These are phyloP conservation scores for Sebastes trivittatus DNA, from an alignment of 2,797 vertebrate species.

Conservation along the genomic window DNA sequence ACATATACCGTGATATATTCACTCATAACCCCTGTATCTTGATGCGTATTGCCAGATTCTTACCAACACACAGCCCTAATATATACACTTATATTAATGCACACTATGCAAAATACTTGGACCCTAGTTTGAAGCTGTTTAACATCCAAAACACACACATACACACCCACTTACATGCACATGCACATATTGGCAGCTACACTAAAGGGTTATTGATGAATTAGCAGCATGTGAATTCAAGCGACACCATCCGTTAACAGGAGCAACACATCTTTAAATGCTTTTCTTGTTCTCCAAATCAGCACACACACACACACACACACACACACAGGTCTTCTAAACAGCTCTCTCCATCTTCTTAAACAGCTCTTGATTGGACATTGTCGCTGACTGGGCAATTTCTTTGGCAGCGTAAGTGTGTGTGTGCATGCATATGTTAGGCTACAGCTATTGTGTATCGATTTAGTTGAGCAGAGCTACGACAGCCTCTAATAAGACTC, in stretches of 20 bases:
- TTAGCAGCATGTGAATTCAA: conserved; percentile 51
- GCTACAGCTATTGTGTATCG: conserved; percentile 55
- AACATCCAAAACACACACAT: neutral
- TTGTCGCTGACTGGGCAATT: conserved; percentile 65
- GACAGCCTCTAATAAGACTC: conserved; percentile 55
- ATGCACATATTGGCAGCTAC: conserved; percentile 3
- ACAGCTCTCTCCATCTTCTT: conserved; percentile 56
- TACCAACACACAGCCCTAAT: no score
- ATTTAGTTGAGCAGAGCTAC: conserved; percentile 63
- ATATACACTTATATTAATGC: no score
- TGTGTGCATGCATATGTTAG: conserved; percentile 29
- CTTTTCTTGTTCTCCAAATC: conserved; percentile 39
- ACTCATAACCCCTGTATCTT: rapidly evolving
- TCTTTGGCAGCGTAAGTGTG: neutral
- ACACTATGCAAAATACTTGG: neutral
- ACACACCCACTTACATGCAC: neutral
- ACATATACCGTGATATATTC: no score
- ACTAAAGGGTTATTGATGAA: conserved; percentile 64
- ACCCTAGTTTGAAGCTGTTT: neutral
- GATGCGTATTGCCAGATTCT: no score
- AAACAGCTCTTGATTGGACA: conserved; percentile 66
- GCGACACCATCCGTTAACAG: conserved; percentile 50
- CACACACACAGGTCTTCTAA: conserved; percentile 22
- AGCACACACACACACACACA: neutral
- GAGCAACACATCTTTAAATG: conserved; percentile 57